Base-by-base conservation (phyloP, 1,140 invertebrate genomes). In the Vanessa tameamea region DNA sequence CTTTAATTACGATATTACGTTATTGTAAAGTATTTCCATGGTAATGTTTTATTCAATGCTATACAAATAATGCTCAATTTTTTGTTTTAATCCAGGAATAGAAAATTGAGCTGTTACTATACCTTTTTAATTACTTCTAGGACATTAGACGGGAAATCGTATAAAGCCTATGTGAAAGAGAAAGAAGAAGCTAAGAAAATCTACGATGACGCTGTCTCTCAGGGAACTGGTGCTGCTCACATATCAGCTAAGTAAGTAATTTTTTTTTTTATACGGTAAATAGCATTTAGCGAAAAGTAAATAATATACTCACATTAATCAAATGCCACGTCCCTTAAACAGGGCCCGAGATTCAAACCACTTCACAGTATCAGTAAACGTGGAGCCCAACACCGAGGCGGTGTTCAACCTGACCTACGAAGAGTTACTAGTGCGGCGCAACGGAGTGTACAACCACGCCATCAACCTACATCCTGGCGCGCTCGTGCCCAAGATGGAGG, bases 341-440 rank as follows among this genome's bases (percentile, higher is more conserved):
- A 95, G 94, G 78, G 94, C 95, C 13, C 91, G 95, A 47, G 95
- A 96, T 83, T 95, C 95, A 0, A 95, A 95, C 79, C 91, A 94
- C 53, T 95, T 96, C 81, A 94, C 93, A 5, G 87, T 91, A 11
- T 94, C 93, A 3, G 93, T 95, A 7, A 96, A 96, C 79, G 85
- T 95, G 12, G 95, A 95, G 80, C 87, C 94, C 0, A 84, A 93
- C 59, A 93, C 89, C 6, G 94, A 94, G 79, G 94, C 94, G 0
- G 88, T 92, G 0, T 96, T 96, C 85, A 95, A 95, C 76, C 84
- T 96, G 64, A 95, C 94, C 0, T 96, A 95, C 80, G 95, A 96
- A 85, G 95, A 95, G 86, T 78, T 96, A 6, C 84, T 96, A 12
- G 82, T 87, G 4, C 87, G 95, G 9, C 87, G 94, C 48, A 91